Conservation (phyloP, 1,140 invertebrate genomes). For the Rhyacophila brunnea region DNA sequence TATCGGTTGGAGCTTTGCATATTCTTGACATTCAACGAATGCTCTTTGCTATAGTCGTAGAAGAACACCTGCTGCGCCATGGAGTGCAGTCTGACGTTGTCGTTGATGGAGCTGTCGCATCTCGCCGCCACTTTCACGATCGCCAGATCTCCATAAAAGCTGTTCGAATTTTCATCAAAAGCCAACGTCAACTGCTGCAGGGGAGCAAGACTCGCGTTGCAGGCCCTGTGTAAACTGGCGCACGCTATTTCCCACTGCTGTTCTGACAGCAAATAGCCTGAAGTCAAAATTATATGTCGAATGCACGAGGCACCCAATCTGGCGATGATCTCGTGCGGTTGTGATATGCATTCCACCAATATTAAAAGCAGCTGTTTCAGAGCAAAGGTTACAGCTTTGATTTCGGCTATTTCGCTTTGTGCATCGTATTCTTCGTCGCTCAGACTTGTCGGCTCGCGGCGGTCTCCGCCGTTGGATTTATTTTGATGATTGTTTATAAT, state of each 20-base stretch:
- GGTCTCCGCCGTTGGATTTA: conserved; percentile 28
- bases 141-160: conserved; percentile 89
- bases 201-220: conserved; percentile 78
- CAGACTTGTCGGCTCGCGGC: conserved; percentile 39
- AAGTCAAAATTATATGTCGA: conserved; percentile 81
- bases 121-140: conserved; percentile 91
- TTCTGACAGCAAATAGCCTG: conserved; percentile 74
- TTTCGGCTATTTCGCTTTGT: conserved; percentile 45
- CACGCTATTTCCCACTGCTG: conserved; percentile 85
- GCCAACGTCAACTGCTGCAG: conserved; percentile 82
- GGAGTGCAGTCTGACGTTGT: conserved; percentile 78
- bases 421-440: conserved; percentile 39
- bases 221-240: conserved; percentile 75
- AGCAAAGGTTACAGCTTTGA: conserved; percentile 70
- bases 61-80: conserved; percentile 80
- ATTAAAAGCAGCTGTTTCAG: conserved; percentile 85
- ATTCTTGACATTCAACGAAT: conserved; percentile 37
- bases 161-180: conserved; percentile 85
- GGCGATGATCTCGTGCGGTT: conserved; percentile 83
- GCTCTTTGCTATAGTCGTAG: conserved; percentile 55
- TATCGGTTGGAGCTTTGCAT: conserved; percentile 38
- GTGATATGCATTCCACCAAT: conserved; percentile 86
- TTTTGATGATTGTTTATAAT: conserved; percentile 7
- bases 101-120: conserved; percentile 76
- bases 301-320: conserved; percentile 90